A percentile compares a stretch with the other conserved stretches of the same genome.
These are phyloP conservation scores for Ischnus inquisitorius DNA, from an alignment of 2,888 invertebrate species.

Conservation along the genomic window DNA sequence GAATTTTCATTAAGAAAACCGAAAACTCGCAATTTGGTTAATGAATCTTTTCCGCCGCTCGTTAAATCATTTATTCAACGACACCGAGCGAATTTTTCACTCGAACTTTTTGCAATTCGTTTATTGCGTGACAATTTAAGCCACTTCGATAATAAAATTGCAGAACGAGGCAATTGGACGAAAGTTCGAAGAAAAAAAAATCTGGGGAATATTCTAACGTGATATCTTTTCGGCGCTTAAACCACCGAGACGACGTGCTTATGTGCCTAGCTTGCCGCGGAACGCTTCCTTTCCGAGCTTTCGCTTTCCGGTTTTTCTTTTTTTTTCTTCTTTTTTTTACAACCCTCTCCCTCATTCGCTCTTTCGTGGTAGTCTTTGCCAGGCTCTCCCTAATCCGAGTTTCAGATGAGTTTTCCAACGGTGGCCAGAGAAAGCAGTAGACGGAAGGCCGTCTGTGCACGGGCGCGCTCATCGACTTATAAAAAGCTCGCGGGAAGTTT, in stretches of 20 bases:
- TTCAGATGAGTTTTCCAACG: conserved; percentile 81
- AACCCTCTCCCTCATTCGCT: conserved; percentile 35
- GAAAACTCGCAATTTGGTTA: no score
- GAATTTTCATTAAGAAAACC: no score
- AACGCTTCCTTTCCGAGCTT: conserved; percentile 47
- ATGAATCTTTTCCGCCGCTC: no score
- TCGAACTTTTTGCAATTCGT: neutral
- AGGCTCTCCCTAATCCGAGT: conserved; percentile 80
- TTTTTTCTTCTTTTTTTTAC: conserved; percentile 27
- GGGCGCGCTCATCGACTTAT: conserved; percentile 77
- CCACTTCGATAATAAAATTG: neutral
- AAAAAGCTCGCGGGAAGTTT: conserved; percentile 72
- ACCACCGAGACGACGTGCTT: conserved; percentile 57
- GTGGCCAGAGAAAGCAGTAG: conserved; percentile 43
- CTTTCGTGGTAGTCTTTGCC: conserved; percentile 55
- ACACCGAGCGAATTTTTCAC: neutral
- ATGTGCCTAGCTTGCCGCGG: conserved; percentile 41
- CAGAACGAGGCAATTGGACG: neutral
- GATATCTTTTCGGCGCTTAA: conserved; percentile 43
- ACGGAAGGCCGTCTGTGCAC: conserved; percentile 43
- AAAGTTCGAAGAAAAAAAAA: conserved; percentile 23
- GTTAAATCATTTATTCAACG: no score
- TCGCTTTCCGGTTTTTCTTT: conserved; percentile 18
- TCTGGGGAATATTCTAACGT: conserved; percentile 42
- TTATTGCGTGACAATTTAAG: conserved; percentile 24